Percentiles rank a stretch among this genome's conserved stretches.
phyloP scores from a whole-genome alignment of 2,113 vertebrate species.

The Megaptera novaeangliae region DNA sequence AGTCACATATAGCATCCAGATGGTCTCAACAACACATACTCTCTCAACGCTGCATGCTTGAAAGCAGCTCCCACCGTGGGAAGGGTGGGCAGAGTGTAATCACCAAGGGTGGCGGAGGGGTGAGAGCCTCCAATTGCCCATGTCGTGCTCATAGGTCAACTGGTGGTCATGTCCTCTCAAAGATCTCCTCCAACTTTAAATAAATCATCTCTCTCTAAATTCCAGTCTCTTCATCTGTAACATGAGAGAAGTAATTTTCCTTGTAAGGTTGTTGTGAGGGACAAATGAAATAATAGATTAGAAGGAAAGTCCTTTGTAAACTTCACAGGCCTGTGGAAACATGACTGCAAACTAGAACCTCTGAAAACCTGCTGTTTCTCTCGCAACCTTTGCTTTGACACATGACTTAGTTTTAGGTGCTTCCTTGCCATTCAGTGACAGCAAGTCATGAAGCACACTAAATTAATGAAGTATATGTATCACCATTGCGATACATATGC shows the following conservation, averaged over 20 bases:
- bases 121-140: neutral
- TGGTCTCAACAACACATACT: neutral
- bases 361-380: neutral
- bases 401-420: neutral
- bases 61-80: neutral
- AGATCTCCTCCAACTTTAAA: neutral
- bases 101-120: neutral
- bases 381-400: neutral
- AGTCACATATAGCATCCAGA: neutral
- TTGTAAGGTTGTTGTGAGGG: neutral
- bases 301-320: neutral
- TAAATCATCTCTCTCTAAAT: neutral
- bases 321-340: neutral
- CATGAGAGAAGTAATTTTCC: neutral
- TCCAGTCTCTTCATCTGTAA: neutral
- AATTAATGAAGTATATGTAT: neutral
- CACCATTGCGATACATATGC: neutral
- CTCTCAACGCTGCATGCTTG: neutral
- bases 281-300: neutral
- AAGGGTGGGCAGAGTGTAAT: neutral
- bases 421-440: neutral
- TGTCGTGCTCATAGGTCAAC: neutral
- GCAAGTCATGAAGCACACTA: neutral
- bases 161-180: neutral
- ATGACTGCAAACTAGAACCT: neutral